Evolutionary conservation across 2,888 invertebrate species (phyloP).

Genomic region (Clanis bilineata): DNA sequence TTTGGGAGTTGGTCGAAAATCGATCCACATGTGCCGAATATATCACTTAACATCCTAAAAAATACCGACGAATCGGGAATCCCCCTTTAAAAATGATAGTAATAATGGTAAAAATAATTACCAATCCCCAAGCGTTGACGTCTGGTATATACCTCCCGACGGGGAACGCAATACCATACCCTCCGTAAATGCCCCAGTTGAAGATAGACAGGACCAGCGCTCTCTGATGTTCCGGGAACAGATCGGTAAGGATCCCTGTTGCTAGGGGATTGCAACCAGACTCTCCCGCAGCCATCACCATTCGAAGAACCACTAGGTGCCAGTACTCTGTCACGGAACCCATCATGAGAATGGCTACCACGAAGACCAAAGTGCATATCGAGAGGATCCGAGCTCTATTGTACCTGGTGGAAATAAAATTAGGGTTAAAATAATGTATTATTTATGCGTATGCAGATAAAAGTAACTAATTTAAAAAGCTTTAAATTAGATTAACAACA

Average conservation of each 20-base stretch:
- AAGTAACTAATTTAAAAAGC: no score
- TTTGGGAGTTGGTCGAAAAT: no score
- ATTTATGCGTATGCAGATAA: not conserved
- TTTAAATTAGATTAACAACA: no score
- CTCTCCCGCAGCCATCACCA: slow-evolving; percentile 94
- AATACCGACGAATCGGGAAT: no score
- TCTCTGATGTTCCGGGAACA: slow-evolving; percentile 90
- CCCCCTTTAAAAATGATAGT: not conserved
- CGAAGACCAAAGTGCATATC: slow-evolving; percentile 90
- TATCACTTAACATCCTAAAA: no score
- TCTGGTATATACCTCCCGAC: slow-evolving; percentile 92
- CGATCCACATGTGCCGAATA: no score
- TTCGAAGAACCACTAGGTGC: slow-evolving; percentile 93
- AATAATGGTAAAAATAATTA: slow-evolving; percentile 58
- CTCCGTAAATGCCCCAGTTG: slow-evolving; percentile 98
- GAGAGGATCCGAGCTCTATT: slow-evolving; percentile 89
- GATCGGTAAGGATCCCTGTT: slow-evolving; percentile 91
- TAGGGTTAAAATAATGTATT: not conserved
- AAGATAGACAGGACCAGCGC: slow-evolving; percentile 95
- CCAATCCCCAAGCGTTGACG: slow-evolving; percentile 88
- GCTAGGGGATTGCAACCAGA: slow-evolving; percentile 94
- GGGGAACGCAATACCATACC: slow-evolving; percentile 95
- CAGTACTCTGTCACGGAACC: slow-evolving; percentile 93
- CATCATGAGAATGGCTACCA: slow-evolving; percentile 91
- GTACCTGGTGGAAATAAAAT: slow-evolving; percentile 58